A percentile compares a stretch with the other conserved stretches of the same genome.
Conservation (phyloP, 2,113 vertebrate genomes). For the Enhydra lutris region DNA sequence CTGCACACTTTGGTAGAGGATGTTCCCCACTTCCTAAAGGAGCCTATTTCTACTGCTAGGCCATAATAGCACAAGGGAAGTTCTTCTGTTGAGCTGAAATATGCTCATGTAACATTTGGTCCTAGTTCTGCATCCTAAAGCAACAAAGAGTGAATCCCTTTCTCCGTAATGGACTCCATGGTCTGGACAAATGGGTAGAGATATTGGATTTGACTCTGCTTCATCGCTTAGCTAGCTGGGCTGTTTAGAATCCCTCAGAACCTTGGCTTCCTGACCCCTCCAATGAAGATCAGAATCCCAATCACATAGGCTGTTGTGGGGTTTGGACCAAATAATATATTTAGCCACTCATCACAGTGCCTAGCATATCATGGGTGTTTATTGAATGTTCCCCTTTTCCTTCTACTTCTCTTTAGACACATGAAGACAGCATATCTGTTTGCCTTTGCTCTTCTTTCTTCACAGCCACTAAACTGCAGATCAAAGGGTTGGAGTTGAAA, state of each 20-base stretch:
- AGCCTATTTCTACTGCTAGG: background rate
- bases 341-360: background rate
- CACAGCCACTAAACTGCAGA: background rate
- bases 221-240: background rate
- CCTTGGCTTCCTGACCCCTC: background rate
- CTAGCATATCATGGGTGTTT: conserved; percentile 9
- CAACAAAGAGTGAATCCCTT: conserved; percentile 20
- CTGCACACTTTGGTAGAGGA: background rate
- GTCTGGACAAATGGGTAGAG: background rate
- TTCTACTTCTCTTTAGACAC: conserved; percentile 47
- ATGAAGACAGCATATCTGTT: background rate
- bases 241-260: background rate
- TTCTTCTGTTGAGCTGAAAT: conserved; percentile 1
- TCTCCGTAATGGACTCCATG: background rate
- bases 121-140: conserved; percentile 26
- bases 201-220: background rate
- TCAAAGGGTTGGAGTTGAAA: conserved; percentile 48
- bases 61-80: background rate
- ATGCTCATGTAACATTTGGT: background rate
- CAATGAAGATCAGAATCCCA: background rate
- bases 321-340: background rate
- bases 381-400: background rate
- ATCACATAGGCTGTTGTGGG: background rate
- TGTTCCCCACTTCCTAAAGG: background rate
- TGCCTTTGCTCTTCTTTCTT: conserved; percentile 46